Percentiles rank a stretch among this genome's conserved stretches.
Evolutionary conservation across 2,888 invertebrate species (phyloP).

Genomic region (Trichopoda pennipes): DNA sequence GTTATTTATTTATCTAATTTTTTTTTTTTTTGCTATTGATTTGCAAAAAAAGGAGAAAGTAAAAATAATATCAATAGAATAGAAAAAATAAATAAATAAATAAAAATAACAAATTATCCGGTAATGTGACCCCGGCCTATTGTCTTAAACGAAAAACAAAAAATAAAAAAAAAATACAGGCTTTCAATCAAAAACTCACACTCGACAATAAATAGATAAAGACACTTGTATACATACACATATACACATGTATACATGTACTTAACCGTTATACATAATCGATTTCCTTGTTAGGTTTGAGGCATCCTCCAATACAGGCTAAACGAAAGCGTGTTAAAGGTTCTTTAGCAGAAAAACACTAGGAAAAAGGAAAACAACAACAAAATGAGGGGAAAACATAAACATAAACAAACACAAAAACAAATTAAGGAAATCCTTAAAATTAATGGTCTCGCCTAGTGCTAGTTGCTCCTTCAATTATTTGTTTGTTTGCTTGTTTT

Average conservation of each 20-base stretch:
- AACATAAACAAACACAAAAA: conserved; percentile 15
- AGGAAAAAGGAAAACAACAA: conserved; percentile 32
- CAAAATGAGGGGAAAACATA: conserved; percentile 1
- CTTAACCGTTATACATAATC: conserved; percentile 34
- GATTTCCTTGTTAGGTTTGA: conserved; percentile 61
- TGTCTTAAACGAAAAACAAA: too few species aligned
- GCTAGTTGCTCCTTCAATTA: conserved; percentile 50
- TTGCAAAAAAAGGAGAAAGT: neutral
- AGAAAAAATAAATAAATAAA: conserved; percentile 33
- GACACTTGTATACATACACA: neutral
- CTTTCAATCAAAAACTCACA: conserved; percentile 62
- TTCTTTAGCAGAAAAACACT: conserved; percentile 16
- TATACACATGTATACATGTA: neutral
- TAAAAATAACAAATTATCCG: conserved; percentile 67
- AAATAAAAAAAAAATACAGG: conserved; percentile 28
- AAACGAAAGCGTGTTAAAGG: conserved; percentile 47
- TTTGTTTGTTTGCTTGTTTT: conserved; percentile 1
- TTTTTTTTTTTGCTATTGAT: conserved; percentile 23
- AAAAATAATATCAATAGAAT: neutral
- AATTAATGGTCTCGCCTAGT: conserved; percentile 68
- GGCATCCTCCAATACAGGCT: conserved; percentile 43
- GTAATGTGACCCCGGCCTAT: conserved; percentile 67
- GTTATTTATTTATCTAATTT: conserved; percentile 46
- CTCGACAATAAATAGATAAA: conserved; percentile 10
- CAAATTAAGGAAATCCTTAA: conserved; percentile 64